Evolutionary conservation across 1,140 invertebrate genomes (phyloP).

Genomic region (Pinna nobilis): DNA sequence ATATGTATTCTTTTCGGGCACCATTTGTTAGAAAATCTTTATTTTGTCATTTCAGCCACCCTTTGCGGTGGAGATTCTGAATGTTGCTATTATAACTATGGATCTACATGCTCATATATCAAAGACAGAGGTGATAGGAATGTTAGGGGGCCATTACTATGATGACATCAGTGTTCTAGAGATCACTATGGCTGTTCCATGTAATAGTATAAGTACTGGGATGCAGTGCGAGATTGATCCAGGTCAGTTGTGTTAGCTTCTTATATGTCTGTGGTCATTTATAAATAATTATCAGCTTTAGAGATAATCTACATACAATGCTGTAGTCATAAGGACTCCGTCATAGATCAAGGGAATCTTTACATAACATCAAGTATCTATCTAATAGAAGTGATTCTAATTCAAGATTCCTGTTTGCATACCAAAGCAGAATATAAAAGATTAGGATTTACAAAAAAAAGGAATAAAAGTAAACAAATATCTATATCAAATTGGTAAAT

Average conservation of each 20-base stretch:
- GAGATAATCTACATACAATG: not conserved
- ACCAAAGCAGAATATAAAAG: no score
- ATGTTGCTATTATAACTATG: constrained; percentile 80
- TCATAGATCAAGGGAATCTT: no score
- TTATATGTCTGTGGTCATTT: not conserved
- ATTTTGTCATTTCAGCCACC: constrained; percentile 77
- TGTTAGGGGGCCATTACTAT: constrained; percentile 79
- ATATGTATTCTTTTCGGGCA: not conserved
- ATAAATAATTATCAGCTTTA: not conserved
- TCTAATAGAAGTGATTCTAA: no score
- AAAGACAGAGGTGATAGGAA: constrained; percentile 83
- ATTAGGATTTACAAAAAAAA: no score
- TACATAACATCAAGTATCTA: no score
- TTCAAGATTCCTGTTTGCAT: no score
- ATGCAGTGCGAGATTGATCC: constrained; percentile 88
- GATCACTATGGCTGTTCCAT: constrained; percentile 78
- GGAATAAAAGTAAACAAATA: no score
- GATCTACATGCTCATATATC: constrained; percentile 83
- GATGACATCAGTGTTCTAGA: constrained; percentile 65
- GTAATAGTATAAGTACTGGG: constrained; percentile 78
- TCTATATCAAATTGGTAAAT: no score
- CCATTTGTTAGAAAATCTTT: not conserved
- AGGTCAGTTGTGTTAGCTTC: constrained; percentile 70
- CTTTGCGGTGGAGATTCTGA: constrained; percentile 78
- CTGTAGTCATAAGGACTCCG: not conserved